phyloP scores from a whole-genome alignment of 2,113 vertebrate genomes.

The Phalacrocorax brasilianus region DNA sequence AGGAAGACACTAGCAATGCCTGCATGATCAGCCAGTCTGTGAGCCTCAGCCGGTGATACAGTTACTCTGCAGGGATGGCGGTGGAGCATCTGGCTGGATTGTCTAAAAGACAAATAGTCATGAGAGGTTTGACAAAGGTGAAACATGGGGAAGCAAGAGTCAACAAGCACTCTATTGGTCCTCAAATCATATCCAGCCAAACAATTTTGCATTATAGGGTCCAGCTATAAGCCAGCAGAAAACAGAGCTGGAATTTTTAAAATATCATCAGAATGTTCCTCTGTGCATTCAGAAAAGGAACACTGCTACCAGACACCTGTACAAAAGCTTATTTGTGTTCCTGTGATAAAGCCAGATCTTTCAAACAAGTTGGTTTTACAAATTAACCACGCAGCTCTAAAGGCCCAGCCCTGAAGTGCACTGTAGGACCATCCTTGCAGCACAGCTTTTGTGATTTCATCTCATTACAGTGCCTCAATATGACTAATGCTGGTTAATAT shows the following conservation, averaged over 20 bases:
- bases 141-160: neutral
- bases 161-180: neutral
- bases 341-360: neutral
- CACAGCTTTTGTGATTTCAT: neutral
- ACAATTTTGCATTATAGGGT: neutral
- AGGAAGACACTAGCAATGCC: neutral
- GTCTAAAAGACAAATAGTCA: accelerated
- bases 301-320: neutral
- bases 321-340: neutral
- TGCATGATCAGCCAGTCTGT: neutral
- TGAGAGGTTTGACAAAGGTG: neutral
- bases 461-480: accelerated
- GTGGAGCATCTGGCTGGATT: neutral
- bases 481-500: neutral
- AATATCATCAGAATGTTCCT: neutral
- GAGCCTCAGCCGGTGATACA: neutral
- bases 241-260: neutral
- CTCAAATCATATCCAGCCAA: neutral
- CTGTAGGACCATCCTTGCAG: neutral
- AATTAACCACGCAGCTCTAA: neutral
- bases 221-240: neutral
- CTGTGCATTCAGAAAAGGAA: neutral
- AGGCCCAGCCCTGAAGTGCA: neutral
- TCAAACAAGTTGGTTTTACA: neutral
- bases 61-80: neutral